Evolutionary conservation across 2,113 vertebrate species (phyloP).

Genomic region (Pongo pygmaeus): DNA sequence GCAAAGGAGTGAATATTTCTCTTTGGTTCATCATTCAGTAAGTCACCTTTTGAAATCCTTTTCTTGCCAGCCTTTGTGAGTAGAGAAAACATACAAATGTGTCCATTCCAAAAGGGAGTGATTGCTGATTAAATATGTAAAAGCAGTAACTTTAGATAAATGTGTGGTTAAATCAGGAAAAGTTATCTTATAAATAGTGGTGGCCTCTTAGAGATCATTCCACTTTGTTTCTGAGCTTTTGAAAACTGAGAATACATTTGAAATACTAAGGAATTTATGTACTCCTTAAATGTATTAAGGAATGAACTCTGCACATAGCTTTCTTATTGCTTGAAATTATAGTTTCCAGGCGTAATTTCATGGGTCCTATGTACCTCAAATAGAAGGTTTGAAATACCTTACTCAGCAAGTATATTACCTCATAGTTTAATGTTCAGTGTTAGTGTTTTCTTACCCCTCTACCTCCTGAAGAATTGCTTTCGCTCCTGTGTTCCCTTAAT

Average conservation of each 20-base stretch:
- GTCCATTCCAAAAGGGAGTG: slow-evolving; percentile 1
- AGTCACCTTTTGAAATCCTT: slow-evolving; percentile 4
- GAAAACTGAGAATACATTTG: neutral
- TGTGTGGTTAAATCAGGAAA: slow-evolving; percentile 1
- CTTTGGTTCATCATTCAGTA: neutral
- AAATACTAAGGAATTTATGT: slow-evolving; percentile 10
- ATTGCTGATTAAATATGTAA: slow-evolving; percentile 37
- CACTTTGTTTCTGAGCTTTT: slow-evolving; percentile 41
- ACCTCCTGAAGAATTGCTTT: slow-evolving; percentile 26
- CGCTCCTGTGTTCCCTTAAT: neutral
- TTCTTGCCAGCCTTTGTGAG: slow-evolving; percentile 21
- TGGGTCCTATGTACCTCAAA: slow-evolving; percentile 1
- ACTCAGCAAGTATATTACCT: slow-evolving; percentile 40
- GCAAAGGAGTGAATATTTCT: slow-evolving; percentile 10
- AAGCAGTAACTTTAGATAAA: neutral
- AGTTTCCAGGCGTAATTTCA: slow-evolving; percentile 52
- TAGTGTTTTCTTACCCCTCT: slow-evolving; percentile 6
- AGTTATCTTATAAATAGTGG: neutral
- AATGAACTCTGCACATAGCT: neutral
- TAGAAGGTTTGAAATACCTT: slow-evolving; percentile 58
- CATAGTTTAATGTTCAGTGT: slow-evolving; percentile 35
- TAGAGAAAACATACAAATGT: neutral
- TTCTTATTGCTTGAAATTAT: slow-evolving; percentile 45
- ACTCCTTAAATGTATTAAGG: neutral
- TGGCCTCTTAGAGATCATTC: neutral